Base-by-base conservation (phyloP, 2,797 vertebrate species). In the Lagodon rhomboides region DNA sequence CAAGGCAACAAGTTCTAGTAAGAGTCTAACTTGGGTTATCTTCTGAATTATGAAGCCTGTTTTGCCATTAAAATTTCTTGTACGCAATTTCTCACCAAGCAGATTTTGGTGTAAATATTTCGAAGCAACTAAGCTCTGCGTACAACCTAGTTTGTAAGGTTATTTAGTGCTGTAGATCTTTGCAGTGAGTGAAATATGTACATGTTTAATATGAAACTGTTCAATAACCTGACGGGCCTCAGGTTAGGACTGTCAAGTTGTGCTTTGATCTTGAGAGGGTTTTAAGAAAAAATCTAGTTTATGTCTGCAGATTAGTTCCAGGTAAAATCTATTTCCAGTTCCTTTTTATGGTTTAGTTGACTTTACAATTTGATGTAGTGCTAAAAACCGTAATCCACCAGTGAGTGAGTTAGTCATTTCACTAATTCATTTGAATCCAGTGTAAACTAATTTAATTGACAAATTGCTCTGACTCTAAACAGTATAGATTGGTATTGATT, bases 101-200 rank as follows among this genome's bases (percentile, higher is more conserved):
- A 38, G 1, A 58, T 58, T 23, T 59, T 50, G 61, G 16, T 73
- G 18, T 68, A 63, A 64, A 46, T 62, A 60, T 54, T 73, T 49
- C 55, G 22, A 27, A 18, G 60, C 47, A 65, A 18, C 15, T 23
- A 54, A 54, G 27, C 12, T 46, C 34, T 16, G 30, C 65, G 41
- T 55, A 30, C 46, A 8, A 51, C 25, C 3, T 55, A 41, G 12
- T 53, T 59, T 49, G 20, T 65, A 4, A 30, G 30, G 30, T 34
- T 38, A 38, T 38, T 38, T 38, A 38, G 9, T 38, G 34, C 7
- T 38, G 34, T 38, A 38, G 34, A 38, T 34, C 6, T 8, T 8
- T 34, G 34, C 1, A 34, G 7, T 34, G 3, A 51, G 2, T 17
- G 20, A 13, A 38, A 23, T 20, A 47, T 58, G 23, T 8, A 7